These are phyloP conservation scores for Tetrao urogallus DNA, from an alignment of 2,113 vertebrate genomes.

Conservation along the genomic window DNA sequence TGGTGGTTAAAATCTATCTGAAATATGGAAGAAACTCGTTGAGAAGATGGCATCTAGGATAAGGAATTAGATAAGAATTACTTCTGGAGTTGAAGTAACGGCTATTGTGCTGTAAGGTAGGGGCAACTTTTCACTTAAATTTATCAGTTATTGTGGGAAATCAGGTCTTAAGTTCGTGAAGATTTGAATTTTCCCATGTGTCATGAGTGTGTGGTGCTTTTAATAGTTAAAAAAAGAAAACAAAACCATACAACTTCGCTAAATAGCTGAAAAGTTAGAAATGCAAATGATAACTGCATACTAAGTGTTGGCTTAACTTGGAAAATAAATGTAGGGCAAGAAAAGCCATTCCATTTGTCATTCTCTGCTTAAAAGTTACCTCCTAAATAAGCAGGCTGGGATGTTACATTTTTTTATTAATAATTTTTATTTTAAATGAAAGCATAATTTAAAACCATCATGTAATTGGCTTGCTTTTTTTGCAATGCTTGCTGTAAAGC, in stretches of 20 bases:
- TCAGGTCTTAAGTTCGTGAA: not conserved
- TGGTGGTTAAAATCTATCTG: not conserved
- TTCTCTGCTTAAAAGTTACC: not conserved
- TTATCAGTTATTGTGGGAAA: not conserved
- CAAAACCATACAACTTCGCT: not conserved
- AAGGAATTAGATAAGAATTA: not conserved
- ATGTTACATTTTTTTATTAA: not conserved
- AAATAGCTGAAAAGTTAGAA: not conserved
- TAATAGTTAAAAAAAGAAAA: not conserved
- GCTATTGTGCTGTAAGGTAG: not conserved
- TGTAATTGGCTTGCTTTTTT: not conserved
- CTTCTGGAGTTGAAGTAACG: not conserved
- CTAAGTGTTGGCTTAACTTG: not conserved
- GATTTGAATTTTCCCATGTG: not conserved
- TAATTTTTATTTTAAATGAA: not conserved
- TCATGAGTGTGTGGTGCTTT: not conserved
- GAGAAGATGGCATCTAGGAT: not conserved
- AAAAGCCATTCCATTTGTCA: not conserved
- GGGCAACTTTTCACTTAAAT: not conserved
- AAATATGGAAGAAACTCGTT: not conserved
- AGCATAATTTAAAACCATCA: not conserved
- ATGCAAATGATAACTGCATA: not conserved
- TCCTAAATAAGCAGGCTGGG: not conserved
- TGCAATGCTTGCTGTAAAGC: not conserved
- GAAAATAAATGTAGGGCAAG: not conserved